Evolutionary conservation across 2,113 vertebrate species (phyloP), one percentile per base, ranked within the genome.

Genomic region (Elanoides forficatus): DNA sequence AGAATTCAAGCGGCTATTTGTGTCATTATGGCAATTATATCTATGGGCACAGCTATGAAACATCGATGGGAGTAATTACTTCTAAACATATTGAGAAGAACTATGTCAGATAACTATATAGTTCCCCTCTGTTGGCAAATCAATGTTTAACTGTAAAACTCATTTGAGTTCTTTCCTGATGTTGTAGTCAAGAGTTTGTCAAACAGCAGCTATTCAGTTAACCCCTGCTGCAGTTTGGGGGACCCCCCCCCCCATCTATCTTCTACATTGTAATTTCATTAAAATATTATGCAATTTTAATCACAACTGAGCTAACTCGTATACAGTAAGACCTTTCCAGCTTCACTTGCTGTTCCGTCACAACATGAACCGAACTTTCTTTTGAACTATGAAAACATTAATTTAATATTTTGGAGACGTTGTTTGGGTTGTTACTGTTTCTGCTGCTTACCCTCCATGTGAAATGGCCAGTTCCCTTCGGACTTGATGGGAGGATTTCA

Each of bases 71-170:
- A 86, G 27, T 72, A 86, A 88, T 96, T 88, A 81, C 21, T 78
- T 76, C 87, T 82, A 91, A 89, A 90, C 32, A 75, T n/a, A 90
- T 76, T 62, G 63, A 89, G 71, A 95, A 90, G 13, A 91, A 88
- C 82, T 73, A 55, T 73, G 29, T 26, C 53, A 73, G 62, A 73
- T 70, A 90, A 84, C 38, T 70, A 34, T 36, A 87, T 10, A 82
- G 66, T 34, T 91, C 40, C 53, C 13, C 45, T 95, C 76, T 66
- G 43, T 21, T 76, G 59, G 34, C 43, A 74, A 91, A 94, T 79
- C 60, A 36, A 20, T 32, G 19, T 56, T 91, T 85, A 82, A 80
- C 43, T 76, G 32, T 45, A 70, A 67, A 86, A 87, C 12, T 81
- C 7, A 0, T 65, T 30, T 45, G 47, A 45, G 29, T 88, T 65